Evolutionary conservation across 2,888 invertebrate species (phyloP).

Genomic region (Antheraea assamensis): DNA sequence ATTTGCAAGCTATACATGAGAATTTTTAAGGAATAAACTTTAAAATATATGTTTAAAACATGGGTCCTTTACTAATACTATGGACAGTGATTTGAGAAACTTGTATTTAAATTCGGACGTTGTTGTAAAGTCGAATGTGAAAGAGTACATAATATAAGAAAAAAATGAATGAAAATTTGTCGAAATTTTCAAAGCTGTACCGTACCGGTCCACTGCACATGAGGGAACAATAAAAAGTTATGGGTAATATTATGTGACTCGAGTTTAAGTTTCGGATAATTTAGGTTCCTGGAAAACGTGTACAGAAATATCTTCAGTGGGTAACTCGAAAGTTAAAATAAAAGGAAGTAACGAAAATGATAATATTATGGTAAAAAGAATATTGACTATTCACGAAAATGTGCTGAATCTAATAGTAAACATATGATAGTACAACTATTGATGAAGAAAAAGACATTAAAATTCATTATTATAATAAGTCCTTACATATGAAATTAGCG

Average conservation of each 20-base stretch:
- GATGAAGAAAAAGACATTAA: no score
- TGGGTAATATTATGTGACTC: conserved; percentile 16
- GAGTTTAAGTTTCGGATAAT: conserved; percentile 44
- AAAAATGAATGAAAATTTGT: not conserved
- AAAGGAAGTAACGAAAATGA: not conserved
- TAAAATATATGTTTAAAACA: no score
- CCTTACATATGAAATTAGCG: no score
- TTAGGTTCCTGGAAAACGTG: conserved; percentile 29
- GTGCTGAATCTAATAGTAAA: no score
- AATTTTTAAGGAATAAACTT: no score
- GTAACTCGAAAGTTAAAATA: not conserved
- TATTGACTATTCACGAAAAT: no score
- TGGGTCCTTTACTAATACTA: no score
- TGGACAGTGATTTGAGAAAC: no score
- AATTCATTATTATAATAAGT: no score
- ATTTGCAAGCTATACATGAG: no score
- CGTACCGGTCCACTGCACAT: conserved; percentile 8
- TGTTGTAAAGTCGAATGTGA: not conserved
- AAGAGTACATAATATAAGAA: not conserved
- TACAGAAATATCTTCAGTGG: not conserved
- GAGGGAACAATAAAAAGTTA: conserved; percentile 23
- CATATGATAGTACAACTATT: no score
- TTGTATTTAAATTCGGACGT: not conserved
- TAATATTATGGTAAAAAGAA: no score
- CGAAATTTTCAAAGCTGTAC: not conserved